These are phyloP conservation scores for Clarias gariepinus DNA, from an alignment of 2,113 vertebrate species.

Conservation along the genomic window DNA sequence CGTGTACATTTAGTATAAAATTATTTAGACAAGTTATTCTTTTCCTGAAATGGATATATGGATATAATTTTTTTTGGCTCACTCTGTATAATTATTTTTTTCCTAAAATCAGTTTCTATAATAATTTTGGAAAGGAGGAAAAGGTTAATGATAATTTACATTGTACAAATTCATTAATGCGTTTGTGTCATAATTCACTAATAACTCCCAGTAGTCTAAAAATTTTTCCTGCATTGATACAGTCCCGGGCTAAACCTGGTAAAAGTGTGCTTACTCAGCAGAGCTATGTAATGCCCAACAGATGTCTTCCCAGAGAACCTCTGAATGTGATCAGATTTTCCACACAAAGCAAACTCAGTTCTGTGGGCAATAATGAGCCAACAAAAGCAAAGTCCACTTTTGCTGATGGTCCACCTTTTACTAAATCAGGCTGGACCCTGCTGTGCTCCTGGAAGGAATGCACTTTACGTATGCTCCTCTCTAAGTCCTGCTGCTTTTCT, in stretches of 20 bases:
- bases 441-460: constrained; percentile 49
- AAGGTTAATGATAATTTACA: too few relatives aligned
- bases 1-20: too few relatives aligned
- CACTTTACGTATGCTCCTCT: constrained; percentile 27
- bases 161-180: too few relatives aligned
- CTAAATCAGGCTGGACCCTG: not conserved
- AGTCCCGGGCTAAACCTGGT: not conserved
- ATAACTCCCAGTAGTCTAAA: not conserved
- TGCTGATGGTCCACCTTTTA: constrained; percentile 22
- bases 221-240: not conserved
- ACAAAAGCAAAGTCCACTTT: not conserved
- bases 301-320: constrained; percentile 40
- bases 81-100: not conserved
- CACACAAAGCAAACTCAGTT: not conserved
- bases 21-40: too few relatives aligned
- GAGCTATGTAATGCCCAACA: constrained; percentile 41
- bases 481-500: constrained; percentile 41
- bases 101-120: not conserved
- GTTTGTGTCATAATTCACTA: not conserved
- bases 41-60: too few relatives aligned
- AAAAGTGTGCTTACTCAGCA: constrained; percentile 23
- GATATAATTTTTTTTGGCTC: too few relatives aligned
- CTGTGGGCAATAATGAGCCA: not conserved
- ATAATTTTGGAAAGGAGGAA: not conserved
- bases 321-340: constrained; percentile 10